Evolutionary conservation across 2,888 invertebrate species (phyloP), one percentile per base, ranked within the genome.

Genomic region (Morpho helenor): DNA sequence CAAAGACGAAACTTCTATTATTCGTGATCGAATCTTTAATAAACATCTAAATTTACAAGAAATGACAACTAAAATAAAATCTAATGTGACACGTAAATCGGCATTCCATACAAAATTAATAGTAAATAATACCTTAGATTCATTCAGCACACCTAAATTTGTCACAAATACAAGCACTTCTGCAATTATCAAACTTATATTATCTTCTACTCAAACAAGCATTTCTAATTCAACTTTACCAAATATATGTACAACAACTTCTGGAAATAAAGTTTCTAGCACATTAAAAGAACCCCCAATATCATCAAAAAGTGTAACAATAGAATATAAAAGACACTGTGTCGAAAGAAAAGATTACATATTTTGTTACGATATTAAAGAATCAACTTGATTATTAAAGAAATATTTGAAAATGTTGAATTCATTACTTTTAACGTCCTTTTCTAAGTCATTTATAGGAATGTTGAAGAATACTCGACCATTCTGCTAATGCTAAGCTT

Each of bases 311-410:
- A 44, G 22, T n/a, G 31, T 22, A 41, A 41, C 39, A 8, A 39
- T 8, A 52, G 61, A 56, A 45, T 31, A 41, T 4, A 45, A 60
- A 53, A 52, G 47, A 63, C 49, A 61, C 46, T 85, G 84, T 64
- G 71, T 82, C 7, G 80, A 82, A 59, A 74, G 78, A 52, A 60
- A 69, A 8, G 77, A 77, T 46, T 71, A 75, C 39, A 67, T 84
- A 54, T 74, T 84, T 54, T 85, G 86, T 66, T 62, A 66, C 23
- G 44, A 42, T 50, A 50, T 62, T 31, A 58, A 59, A 45, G 16
- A 47, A 50, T 44, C 31, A 31, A 31, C 31, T 5, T 31, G 31
- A 31, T 31, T 31, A 31, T 31, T 31, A 31, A 31, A 31, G 31
- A 31, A 31, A 5, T 5, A 31, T 5, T 31, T 31, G 31, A 31